phyloP scores from a whole-genome alignment of 2,888 invertebrate species.

The Lycophotia porphyrea region DNA sequence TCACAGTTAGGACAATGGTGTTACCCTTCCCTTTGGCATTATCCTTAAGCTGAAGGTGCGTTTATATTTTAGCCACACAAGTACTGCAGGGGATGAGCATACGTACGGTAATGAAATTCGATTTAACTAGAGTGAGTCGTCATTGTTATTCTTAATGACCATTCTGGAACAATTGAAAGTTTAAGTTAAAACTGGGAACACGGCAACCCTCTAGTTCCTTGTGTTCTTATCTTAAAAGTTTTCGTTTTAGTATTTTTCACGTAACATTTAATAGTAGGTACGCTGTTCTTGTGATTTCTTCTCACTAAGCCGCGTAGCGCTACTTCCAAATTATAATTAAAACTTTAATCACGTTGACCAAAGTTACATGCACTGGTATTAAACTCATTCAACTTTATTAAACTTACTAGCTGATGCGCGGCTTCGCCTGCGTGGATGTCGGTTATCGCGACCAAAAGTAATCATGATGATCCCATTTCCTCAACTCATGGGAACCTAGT shows the following conservation, averaged over 20 bases:
- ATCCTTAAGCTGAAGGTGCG: background rate
- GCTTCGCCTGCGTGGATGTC: too few relatives aligned
- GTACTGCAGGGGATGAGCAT: background rate
- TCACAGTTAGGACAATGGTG: background rate
- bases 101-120: background rate
- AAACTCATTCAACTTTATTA: slow-evolving; percentile 49
- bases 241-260: slow-evolving; percentile 11
- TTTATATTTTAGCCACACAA: background rate
- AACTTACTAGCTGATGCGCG: too few relatives aligned
- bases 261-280: slow-evolving; percentile 8
- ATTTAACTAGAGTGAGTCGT: background rate
- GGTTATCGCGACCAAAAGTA: too few relatives aligned
- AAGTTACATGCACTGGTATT: slow-evolving; percentile 25
- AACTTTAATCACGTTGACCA: slow-evolving; percentile 46
- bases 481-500: too few relatives aligned
- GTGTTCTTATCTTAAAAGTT: slow-evolving; percentile 15
- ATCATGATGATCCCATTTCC: too few relatives aligned
- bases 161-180: background rate
- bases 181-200: background rate
- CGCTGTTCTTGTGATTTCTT: slow-evolving; percentile 9
- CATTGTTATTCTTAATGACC: background rate
- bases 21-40: background rate
- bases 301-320: slow-evolving; percentile 2
- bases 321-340: slow-evolving; percentile 54
- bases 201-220: background rate